Conservation (phyloP, 2,797 vertebrate species). For the Coilia nasus region DNA sequence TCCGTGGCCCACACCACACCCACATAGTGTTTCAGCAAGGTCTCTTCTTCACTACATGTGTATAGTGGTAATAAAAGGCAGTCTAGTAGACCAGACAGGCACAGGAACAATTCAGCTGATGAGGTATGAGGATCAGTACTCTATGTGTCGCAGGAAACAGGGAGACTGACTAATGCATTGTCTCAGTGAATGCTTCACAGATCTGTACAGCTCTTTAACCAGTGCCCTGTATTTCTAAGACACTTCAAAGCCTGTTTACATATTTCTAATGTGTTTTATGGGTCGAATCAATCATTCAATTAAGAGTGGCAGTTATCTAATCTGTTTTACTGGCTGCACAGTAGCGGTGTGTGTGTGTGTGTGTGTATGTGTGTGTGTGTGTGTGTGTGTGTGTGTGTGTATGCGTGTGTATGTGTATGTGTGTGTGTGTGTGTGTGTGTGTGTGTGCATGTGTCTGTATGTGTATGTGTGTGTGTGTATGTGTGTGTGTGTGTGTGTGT, state of each 20-base stretch:
- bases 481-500: no score
- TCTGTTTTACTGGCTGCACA: not conserved
- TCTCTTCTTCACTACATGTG: no score
- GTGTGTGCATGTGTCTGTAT: not conserved
- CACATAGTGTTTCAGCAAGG: not conserved
- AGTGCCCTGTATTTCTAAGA: not conserved
- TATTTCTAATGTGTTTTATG: not conserved
- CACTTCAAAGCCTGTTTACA: conserved; percentile 11
- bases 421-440: not conserved
- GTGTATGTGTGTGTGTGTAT: no score
- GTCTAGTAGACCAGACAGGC: no score
- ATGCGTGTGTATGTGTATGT: no score
- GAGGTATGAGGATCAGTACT: no score
- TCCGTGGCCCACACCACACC: not conserved
- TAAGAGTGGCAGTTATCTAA: not conserved
- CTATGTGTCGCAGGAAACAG: no score
- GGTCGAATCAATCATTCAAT: not conserved
- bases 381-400: not conserved
- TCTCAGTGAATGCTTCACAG: not conserved
- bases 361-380: not conserved
- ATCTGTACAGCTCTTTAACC: not conserved
- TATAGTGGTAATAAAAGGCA: no score
- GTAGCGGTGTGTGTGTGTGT: not conserved
- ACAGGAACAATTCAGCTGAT: no score
- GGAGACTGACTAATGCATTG: no score